Evolutionary conservation across 2,113 vertebrate species (phyloP), one percentile per base, ranked within the genome.

Genomic region (Takifugu bimaculatus): DNA sequence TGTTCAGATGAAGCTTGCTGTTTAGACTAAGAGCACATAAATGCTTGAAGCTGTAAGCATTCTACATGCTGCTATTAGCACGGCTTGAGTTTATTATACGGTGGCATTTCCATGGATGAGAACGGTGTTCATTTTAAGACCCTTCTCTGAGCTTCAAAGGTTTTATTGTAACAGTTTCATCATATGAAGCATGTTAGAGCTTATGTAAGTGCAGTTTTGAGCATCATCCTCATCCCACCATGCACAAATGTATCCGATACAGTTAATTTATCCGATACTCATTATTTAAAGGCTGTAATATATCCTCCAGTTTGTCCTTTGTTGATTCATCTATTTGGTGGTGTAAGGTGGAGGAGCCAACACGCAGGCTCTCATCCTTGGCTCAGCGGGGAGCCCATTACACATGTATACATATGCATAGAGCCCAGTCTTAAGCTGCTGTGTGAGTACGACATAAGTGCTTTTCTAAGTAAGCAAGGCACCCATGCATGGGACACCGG

Each of bases 381-480:
- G 70, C 67, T 78, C 69, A 71, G 57, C 32, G 60, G 45, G 64
- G 64, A 71, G 57, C 51, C 52, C 67, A 27, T 68, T 50, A 62
- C 42, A 61, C 25, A 26, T 44, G 26, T 4, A 15, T 7, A 5
- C 26, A 28, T 1, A 7, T 42, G 50, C 47, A 25, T 9, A 42
- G 15, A 13, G 43, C 27, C 2, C 15, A 70, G 27, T 66, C 26
- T 52, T 35, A 20, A 28, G 25, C 48, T 54, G 48, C 54, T 58
- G 45, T 50, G 57, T 64, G 74, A 69, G 35, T 39, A 4, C 35
- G 35, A 60, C 70, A 27, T 62, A 72, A 75, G 72, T 80, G 55
- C 42, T 64, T 78, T 71, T 26, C 48, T 54, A 72, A 68, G 49
- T 63, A 62, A 75, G 79, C 26, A 28, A 71, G 68, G 68, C 60